phyloP scores from a whole-genome alignment of 2,797 vertebrate species.

The Otus scops region DNA sequence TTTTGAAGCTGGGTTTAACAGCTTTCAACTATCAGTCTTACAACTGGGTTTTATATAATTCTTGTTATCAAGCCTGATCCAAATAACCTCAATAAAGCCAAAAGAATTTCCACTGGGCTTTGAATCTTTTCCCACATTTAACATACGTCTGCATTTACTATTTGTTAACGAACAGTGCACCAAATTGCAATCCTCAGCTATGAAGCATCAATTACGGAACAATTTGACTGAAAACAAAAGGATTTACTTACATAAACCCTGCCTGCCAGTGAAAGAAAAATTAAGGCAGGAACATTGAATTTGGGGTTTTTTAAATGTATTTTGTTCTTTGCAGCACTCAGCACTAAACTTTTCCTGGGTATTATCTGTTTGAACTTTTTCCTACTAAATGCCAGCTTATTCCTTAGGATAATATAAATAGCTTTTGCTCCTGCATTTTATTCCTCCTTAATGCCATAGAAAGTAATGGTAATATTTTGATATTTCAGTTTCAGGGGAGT shows the following conservation, averaged over 20 bases:
- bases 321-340: background rate
- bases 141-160: background rate
- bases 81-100: background rate
- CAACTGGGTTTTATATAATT: background rate
- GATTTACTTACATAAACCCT: background rate
- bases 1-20: background rate
- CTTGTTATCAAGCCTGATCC: background rate
- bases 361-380: background rate
- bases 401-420: background rate
- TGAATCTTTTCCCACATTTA: background rate
- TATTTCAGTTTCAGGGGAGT: conserved; percentile 2
- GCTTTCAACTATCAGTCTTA: background rate
- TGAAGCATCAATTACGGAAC: background rate
- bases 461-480: background rate
- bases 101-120: background rate
- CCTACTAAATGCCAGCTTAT: background rate
- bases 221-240: background rate
- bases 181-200: background rate
- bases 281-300: background rate
- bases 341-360: background rate
- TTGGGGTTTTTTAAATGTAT: background rate
- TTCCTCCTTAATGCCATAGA: background rate
- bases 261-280: background rate
- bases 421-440: background rate
- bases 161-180: background rate